phyloP scores from a whole-genome alignment of 2,113 vertebrate species.

The Pterocles burchelli region DNA sequence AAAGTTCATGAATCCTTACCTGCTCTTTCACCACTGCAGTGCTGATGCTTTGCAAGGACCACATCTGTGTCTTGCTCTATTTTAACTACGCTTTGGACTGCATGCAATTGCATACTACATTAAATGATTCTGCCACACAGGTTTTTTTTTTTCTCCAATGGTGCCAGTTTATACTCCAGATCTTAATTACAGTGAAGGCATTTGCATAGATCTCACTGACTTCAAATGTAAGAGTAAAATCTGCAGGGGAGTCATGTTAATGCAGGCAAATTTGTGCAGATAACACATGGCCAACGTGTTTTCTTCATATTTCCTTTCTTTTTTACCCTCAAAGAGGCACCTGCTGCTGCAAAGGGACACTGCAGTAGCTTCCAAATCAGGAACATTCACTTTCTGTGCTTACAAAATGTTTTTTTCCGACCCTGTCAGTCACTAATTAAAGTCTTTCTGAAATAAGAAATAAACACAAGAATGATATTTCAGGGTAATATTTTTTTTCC shows the following conservation, averaged over 20 bases:
- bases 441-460: constrained; percentile 23
- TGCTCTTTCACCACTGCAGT: background rate
- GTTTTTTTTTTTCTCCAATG: background rate
- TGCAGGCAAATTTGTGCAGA: constrained; percentile 6
- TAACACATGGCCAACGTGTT: constrained; percentile 12
- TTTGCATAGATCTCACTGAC: constrained; percentile 11
- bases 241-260: constrained; percentile 7
- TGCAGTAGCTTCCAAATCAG: constrained; percentile 18
- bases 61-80: background rate
- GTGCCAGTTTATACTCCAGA: constrained; percentile 12
- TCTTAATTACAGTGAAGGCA: constrained; percentile 17
- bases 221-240: constrained; percentile 33
- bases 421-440: background rate
- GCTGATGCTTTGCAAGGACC: background rate
- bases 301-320: constrained; percentile 1
- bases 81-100: background rate
- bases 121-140: background rate
- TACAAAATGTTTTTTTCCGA: background rate
- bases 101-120: background rate
- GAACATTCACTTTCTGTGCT: background rate
- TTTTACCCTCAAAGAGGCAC: constrained; percentile 33
- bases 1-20: background rate
- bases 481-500: background rate
- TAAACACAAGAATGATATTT: background rate
- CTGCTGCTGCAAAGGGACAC: constrained; percentile 39